Conservation (phyloP, 2,113 vertebrate species). For the Dicrurus megarhynchus region DNA sequence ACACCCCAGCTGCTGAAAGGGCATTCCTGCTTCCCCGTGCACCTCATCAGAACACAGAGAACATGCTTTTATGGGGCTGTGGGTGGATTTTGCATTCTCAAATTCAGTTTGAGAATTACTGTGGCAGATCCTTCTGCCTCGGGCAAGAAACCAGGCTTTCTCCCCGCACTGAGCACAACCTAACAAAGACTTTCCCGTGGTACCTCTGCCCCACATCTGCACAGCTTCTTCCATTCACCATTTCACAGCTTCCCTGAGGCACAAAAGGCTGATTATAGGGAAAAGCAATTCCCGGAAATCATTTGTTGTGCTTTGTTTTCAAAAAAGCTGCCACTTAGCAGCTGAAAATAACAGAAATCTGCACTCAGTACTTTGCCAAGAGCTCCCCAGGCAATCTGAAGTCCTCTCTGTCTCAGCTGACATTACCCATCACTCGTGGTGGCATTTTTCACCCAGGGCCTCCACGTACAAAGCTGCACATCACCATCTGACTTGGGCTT, state of each 20-base stretch:
- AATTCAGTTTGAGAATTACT: background rate
- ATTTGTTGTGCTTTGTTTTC: constrained; percentile 1
- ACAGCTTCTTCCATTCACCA: background rate
- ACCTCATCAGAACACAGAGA: background rate
- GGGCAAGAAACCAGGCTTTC: background rate
- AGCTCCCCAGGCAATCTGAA: background rate
- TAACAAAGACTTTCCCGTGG: background rate
- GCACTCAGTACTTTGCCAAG: background rate
- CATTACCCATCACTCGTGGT: background rate
- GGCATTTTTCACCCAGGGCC: background rate
- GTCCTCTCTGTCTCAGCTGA: background rate
- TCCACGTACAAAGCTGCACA: background rate
- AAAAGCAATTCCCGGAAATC: background rate
- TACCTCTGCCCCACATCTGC: background rate
- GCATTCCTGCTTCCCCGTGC: background rate
- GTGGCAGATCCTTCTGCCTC: background rate
- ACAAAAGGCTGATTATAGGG: background rate
- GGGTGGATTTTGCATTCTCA: background rate
- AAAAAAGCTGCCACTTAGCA: constrained; percentile 9
- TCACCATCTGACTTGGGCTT: background rate
- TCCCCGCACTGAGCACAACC: background rate
- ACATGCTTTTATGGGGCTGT: background rate
- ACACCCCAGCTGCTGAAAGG: background rate
- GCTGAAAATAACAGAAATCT: constrained; percentile 2
- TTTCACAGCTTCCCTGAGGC: background rate